Base-by-base conservation (phyloP, 2,113 vertebrate species). In the Campylorhamphus procurvoides region DNA sequence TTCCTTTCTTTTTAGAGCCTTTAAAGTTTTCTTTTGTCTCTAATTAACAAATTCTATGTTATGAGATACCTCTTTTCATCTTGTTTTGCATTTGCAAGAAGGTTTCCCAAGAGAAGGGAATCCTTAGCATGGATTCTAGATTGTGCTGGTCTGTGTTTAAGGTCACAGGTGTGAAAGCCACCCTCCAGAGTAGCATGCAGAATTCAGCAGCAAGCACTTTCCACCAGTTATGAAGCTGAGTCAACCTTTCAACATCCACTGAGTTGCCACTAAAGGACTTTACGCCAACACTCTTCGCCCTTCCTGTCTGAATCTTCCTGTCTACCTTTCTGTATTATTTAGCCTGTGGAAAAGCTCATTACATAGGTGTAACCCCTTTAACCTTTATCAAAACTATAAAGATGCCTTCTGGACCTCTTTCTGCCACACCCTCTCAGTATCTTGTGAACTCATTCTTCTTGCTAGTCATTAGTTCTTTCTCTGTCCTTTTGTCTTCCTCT, bases 11-110 rank as follows among this genome's bases (percentile, higher is more conserved):
- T 31, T 29, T 13, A 7, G 3, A 86, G 33, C 8, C 82, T 93
- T 92, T 77, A 40, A 85, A 84, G 62, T 72, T 81, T 82, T 63
- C n/a, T 74, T 95, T 79, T 74, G 50, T 80, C 27, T 80, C 5
- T 63, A 94, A 81, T 81, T 90, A 90, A 78, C n/a, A 71, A 88
- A 67, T 68, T 72, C 31, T 77, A 58, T 1, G 9, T 53, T 63
- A 19, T 18, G 31, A 94, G 47, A 27, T 87, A 78, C 11, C 29
- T 89, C 55, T 72, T 87, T 90, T 92, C 69, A 90, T 71, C 49
- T 76, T 55, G n/a, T 46, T 17, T 52, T 40, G 46, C n/a, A 6
- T 60, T 39, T 81, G 28, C 44, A 75, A 75, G 47, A 64, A 78
- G 22, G 22, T 13, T 53, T 68, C 46, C 56, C 49, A 33, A 25